Conservation (phyloP, 1,140 invertebrate species). For the Cylas formicarius region DNA sequence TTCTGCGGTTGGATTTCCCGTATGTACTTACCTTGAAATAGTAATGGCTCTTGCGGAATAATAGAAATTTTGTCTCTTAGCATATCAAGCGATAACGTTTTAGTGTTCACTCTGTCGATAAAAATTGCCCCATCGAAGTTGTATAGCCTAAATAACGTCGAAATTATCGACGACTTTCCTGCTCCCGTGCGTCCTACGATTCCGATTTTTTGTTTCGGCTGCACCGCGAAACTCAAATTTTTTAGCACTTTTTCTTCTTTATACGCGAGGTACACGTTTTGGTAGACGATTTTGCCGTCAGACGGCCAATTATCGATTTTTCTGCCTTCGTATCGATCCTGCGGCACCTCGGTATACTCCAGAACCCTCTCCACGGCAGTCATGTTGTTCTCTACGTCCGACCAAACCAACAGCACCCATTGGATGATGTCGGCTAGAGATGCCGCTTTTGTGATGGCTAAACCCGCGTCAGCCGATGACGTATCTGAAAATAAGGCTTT, state of each 20-base stretch:
- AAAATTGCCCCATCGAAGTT: slow-evolving; percentile 48
- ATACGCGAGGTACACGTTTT: slow-evolving; percentile 61
- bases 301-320: slow-evolving; percentile 56
- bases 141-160: slow-evolving; percentile 59
- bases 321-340: slow-evolving; percentile 52
- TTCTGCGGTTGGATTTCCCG: slow-evolving; percentile 14
- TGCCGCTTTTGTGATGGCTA: slow-evolving; percentile 50
- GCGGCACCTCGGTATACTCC: slow-evolving; percentile 62
- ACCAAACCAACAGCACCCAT: slow-evolving; percentile 56
- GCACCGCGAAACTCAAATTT: slow-evolving; percentile 58
- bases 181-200: slow-evolving; percentile 83
- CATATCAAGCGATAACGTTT: slow-evolving; percentile 58
- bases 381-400: slow-evolving; percentile 68
- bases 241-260: slow-evolving; percentile 65
- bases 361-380: slow-evolving; percentile 72
- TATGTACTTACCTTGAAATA: slow-evolving; percentile 56
- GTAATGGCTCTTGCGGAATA: slow-evolving; percentile 79
- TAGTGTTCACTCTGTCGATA: slow-evolving; percentile 54
- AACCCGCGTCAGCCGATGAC: slow-evolving; percentile 53
- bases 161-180: slow-evolving; percentile 74
- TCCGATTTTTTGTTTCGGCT: slow-evolving; percentile 59
- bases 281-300: slow-evolving; percentile 63
- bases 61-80: slow-evolving; percentile 73
- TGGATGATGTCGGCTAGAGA: slow-evolving; percentile 42
- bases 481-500: too few relatives aligned